Evolutionary conservation across 2,797 vertebrate species (phyloP).

Genomic region (Acrossocheilus fasciatus): DNA sequence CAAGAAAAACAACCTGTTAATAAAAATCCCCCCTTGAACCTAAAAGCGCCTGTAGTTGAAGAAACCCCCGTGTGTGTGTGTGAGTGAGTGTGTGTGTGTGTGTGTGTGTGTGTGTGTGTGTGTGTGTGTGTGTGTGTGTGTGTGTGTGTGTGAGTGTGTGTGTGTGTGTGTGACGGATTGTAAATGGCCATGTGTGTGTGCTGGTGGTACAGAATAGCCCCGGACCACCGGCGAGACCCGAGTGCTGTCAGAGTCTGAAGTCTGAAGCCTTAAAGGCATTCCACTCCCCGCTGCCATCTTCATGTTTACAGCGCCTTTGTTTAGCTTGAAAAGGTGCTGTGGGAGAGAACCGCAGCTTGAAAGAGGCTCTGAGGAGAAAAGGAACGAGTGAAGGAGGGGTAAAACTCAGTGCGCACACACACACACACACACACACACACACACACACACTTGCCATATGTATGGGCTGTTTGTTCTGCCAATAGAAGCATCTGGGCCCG

Average conservation of each 20-base stretch:
- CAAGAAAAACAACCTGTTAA: too few relatives aligned
- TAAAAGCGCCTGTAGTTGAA: too few relatives aligned
- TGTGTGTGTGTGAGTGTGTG: neutral
- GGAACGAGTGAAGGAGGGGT: conserved; percentile 60
- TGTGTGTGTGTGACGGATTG: conserved; percentile 38
- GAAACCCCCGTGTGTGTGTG: too few relatives aligned
- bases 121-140: neutral
- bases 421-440: conserved; percentile 4
- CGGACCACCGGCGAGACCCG: conserved; percentile 74
- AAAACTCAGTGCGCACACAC: neutral
- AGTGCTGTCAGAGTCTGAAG: conserved; percentile 74
- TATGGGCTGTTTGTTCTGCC: conserved; percentile 64
- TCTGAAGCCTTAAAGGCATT: conserved; percentile 78
- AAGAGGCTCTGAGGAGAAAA: conserved; percentile 27
- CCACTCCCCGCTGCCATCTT: conserved; percentile 73
- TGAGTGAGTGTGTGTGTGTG: neutral
- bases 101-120: too few relatives aligned
- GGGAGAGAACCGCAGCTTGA: conserved; percentile 26
- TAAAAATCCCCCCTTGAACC: too few relatives aligned
- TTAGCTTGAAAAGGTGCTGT: conserved; percentile 79
- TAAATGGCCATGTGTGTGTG: conserved; percentile 35
- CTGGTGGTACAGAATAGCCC: conserved; percentile 38
- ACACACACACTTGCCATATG: conserved; percentile 44
- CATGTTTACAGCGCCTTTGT: conserved; percentile 81
- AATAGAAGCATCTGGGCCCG: conserved; percentile 71